Conservation (phyloP, 2,113 vertebrate genomes). For the Muntiacus muntjak region DNA sequence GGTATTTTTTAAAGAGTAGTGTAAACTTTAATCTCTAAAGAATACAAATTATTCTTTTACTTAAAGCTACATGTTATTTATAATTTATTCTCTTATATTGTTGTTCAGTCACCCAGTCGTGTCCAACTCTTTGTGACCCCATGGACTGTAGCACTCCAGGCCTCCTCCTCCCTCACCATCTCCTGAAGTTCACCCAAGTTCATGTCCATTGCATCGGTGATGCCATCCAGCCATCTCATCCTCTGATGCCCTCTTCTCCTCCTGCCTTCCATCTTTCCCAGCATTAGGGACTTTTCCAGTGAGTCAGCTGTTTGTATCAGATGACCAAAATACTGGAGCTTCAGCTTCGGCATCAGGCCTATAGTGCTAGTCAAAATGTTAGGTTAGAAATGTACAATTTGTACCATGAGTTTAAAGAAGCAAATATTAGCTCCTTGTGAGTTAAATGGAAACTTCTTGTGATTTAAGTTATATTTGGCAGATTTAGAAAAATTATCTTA, state of each 20-base stretch:
- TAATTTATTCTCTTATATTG: not conserved
- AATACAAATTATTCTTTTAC: slow-evolving; percentile 5
- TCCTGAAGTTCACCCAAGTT: not conserved
- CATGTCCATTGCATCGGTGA: not conserved
- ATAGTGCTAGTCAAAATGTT: not conserved
- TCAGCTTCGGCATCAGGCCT: not conserved
- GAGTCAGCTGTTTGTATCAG: not conserved
- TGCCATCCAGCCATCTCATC: not conserved
- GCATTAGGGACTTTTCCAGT: not conserved
- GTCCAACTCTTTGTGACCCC: not conserved
- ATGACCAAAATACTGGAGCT: not conserved
- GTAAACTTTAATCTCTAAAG: not conserved
- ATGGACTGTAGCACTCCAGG: not conserved
- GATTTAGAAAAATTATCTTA: not conserved
- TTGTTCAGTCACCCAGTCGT: not conserved
- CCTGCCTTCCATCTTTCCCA: not conserved
- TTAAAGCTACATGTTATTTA: not conserved
- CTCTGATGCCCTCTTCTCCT: not conserved
- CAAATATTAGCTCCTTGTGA: not conserved
- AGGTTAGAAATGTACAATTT: not conserved
- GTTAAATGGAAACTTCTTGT: not conserved
- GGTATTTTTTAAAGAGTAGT: slow-evolving; percentile 10
- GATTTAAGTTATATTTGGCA: not conserved
- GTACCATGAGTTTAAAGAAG: not conserved
- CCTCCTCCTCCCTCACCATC: not conserved